Base-by-base conservation (phyloP, 2,113 vertebrate species). In the Collichthys lucidus region DNA sequence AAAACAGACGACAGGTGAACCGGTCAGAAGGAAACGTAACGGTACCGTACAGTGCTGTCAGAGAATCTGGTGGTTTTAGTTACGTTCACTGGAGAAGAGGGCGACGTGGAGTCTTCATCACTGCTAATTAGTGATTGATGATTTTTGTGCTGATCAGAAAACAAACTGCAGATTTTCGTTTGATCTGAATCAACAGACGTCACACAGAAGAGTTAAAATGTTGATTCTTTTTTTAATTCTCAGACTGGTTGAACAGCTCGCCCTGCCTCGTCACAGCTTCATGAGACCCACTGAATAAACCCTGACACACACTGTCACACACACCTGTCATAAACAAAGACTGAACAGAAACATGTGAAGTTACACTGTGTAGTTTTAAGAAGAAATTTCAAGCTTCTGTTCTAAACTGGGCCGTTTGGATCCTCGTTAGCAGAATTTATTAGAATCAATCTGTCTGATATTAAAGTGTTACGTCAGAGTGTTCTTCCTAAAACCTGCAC, bases 221-320 rank as follows among this genome's bases (percentile, higher is more conserved):
- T 91, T 88, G 62, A 88, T 85, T 59, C 77, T 87, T 62, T 71
- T 88, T 94, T 93, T 90, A 92, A 92, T 94, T 82, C 50, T 70
- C 70, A 80, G 79, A 87, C 72, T 74, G 74, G 50, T 67, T 62
- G 61, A 71, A 85, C 82, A 73, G 65, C 64, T 62, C 11, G 42
- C 49, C 42, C 50, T 20, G 71, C 26, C 61, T 59, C 68, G 73
- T 75, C 56, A 53, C 60, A 71, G 70, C 82, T 84, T 71, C 15
- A 56, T 42, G 68, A 63, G 79, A 53, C 40, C 0, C 0, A 61
- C 24, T 26, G 24, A 26, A 26, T 26, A 26, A 59, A 61, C 46
- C 57, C 44, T 11, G 22, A 61, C 44, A 16, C 42, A 50, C 53
- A 59, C 40, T 6, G 53, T 20, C 64, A 70, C 40, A 19, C 14